These are phyloP conservation scores for Drosophila nr. perissopoda DNA, from an alignment of 2,888 invertebrate genomes.

Conservation along the genomic window DNA sequence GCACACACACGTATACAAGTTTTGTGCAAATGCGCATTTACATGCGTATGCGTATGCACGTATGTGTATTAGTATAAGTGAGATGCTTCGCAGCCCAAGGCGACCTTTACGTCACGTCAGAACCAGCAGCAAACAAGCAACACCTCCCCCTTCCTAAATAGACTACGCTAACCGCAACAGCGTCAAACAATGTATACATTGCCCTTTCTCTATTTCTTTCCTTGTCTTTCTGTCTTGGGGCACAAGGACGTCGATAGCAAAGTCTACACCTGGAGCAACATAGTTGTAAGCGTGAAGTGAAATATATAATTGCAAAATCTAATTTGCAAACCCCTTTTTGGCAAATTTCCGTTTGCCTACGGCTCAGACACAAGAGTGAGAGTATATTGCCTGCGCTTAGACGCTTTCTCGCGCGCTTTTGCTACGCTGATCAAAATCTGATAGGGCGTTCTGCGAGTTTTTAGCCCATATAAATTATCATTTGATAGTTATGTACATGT, in stretches of 20 bases:
- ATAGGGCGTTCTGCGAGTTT: slow-evolving; percentile 29
- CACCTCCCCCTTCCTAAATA: slow-evolving; percentile 10
- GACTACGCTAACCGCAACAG: slow-evolving; percentile 20
- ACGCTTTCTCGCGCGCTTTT: slow-evolving; percentile 55
- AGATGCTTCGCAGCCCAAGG: slow-evolving; percentile 31
- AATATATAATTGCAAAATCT: slow-evolving; percentile 56
- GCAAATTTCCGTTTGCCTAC: slow-evolving; percentile 37
- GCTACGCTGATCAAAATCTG: slow-evolving; percentile 37
- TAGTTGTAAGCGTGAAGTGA: slow-evolving; percentile 31
- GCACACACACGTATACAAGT: not conserved
- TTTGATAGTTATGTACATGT: not conserved
- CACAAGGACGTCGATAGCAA: slow-evolving; percentile 39
- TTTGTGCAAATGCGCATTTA: slow-evolving; percentile 2
- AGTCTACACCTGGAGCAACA: slow-evolving; percentile 32
- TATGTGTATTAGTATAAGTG: slow-evolving; percentile 11
- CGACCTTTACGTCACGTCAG: slow-evolving; percentile 53
- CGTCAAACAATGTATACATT: slow-evolving; percentile 6
- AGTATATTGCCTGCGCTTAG: slow-evolving; percentile 31
- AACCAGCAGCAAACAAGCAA: slow-evolving; percentile 10
- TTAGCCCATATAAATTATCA: slow-evolving; percentile 1
- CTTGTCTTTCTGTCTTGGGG: slow-evolving; percentile 25
- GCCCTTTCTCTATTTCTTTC: slow-evolving; percentile 33
- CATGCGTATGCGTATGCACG: slow-evolving; percentile 12
- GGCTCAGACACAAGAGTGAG: slow-evolving; percentile 28
- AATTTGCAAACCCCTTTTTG: slow-evolving; percentile 57